These are phyloP conservation scores for Porites cylindrica DNA, from an alignment of 92 coral and sea anemone species.

Conservation along the genomic window DNA sequence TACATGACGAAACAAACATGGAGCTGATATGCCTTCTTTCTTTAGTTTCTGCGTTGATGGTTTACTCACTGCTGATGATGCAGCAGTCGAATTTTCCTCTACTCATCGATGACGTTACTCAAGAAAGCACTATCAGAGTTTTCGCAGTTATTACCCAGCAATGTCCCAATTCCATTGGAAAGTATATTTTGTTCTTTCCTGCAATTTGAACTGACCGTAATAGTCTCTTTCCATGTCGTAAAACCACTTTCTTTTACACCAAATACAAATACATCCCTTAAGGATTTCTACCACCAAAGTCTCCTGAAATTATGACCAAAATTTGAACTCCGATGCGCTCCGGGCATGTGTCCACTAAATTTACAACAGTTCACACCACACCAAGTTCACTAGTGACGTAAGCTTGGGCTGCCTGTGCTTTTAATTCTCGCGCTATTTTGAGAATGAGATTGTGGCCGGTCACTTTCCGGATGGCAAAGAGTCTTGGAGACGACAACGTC, in stretches of 20 bases:
- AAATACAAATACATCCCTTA: conserved; percentile 84
- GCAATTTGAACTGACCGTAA: conserved; percentile 86
- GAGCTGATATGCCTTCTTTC: conserved; percentile 96
- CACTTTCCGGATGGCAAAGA: too few species aligned
- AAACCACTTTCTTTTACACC: conserved; percentile 93
- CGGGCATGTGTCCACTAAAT: conserved; percentile 82
- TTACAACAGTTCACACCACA: too few species aligned
- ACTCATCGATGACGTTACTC: conserved; percentile 81
- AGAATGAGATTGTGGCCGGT: too few species aligned
- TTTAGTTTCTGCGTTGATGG: conserved; percentile 80
- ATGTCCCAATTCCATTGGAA: conserved; percentile 82
- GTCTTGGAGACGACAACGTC: too few species aligned
- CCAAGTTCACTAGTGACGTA: too few species aligned
- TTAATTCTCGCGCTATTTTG: too few species aligned
- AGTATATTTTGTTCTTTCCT: conserved; percentile 89
- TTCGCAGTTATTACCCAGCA: conserved; percentile 96
- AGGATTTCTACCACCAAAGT: conserved; percentile 93
- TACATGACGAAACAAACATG: conserved; percentile 98
- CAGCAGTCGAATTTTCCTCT: conserved; percentile 65
- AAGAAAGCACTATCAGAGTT: conserved; percentile 83
- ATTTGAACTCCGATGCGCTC: conserved; percentile 87
- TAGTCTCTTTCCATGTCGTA: conserved; percentile 90
- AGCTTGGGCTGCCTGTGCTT: too few species aligned
- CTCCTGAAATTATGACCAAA: conserved; percentile 86
- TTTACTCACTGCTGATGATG: conserved; percentile 81